phyloP scores from a whole-genome alignment of 2,888 invertebrate genomes.

The Synanthedon tipuliformis region DNA sequence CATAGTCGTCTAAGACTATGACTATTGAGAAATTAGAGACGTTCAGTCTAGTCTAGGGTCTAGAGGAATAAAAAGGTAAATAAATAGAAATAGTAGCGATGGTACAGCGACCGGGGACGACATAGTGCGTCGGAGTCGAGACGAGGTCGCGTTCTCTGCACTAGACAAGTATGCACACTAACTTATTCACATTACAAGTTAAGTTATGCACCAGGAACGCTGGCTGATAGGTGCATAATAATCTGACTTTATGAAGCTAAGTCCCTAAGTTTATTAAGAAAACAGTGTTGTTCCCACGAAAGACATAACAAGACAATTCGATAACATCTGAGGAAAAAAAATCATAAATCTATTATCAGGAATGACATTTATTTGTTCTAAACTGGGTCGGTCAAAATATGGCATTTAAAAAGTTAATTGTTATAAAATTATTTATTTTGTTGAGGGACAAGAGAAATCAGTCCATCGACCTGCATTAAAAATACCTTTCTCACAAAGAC shows the following conservation, averaged over 20 bases:
- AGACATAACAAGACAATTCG: too few relatives aligned
- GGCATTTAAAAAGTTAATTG: not conserved
- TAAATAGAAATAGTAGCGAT: not conserved
- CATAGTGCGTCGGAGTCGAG: not conserved
- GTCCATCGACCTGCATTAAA: conserved; percentile 57
- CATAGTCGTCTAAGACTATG: too few relatives aligned
- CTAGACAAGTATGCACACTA: not conserved
- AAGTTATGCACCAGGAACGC: not conserved
- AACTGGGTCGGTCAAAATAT: not conserved
- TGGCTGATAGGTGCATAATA: too few relatives aligned
- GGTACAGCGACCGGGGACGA: not conserved
- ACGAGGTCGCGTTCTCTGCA: not conserved
- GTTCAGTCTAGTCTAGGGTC: not conserved
- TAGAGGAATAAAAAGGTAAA: not conserved
- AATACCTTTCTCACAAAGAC: conserved; percentile 60
- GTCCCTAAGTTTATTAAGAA: too few relatives aligned
- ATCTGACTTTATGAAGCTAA: too few relatives aligned
- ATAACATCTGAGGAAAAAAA: too few relatives aligned
- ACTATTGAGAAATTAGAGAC: too few relatives aligned
- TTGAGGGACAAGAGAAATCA: conserved; percentile 48
- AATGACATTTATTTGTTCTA: not conserved
- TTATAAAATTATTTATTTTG: not conserved
- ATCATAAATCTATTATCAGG: not conserved
- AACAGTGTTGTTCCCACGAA: too few relatives aligned
- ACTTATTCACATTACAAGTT: not conserved